Evolutionary conservation across 35 echinoderm and acorn worm genomes (phyloP).

Genomic region (Lytechinus variegatus): DNA sequence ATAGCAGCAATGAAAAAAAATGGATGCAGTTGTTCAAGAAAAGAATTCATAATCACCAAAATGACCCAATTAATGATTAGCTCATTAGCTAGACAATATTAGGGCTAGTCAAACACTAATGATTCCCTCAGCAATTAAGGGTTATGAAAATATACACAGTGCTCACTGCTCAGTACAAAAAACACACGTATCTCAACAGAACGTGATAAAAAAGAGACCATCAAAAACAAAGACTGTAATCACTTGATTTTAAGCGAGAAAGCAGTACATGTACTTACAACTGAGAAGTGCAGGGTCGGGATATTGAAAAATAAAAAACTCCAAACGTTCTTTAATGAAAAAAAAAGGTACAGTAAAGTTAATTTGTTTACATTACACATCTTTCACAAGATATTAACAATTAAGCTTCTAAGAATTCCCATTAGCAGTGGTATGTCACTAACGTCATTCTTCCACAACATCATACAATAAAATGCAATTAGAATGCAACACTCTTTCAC

Average conservation of each 20-base stretch:
- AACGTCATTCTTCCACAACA: constrained; percentile 9
- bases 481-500: neutral
- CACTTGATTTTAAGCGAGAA: neutral
- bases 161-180: too few species aligned
- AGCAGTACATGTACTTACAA: neutral
- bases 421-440: neutral
- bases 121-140: too few species aligned
- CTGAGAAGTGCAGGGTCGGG: neutral
- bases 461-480: neutral
- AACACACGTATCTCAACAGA: too few species aligned
- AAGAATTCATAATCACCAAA: neutral
- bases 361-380: neutral
- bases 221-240: too few species aligned
- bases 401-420: neutral
- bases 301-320: too few species aligned
- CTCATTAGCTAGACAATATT: neutral
- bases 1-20: too few species aligned
- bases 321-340: too few species aligned
- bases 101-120: too few species aligned
- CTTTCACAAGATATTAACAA: neutral
- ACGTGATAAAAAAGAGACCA: too few species aligned
- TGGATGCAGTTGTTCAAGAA: too few species aligned
- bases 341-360: neutral
- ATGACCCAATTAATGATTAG: neutral
- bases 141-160: too few species aligned